Percentiles rank a stretch among this genome's conserved stretches.
Conservation (phyloP, 2,113 vertebrate genomes). For the Eptesicus fuscus region DNA sequence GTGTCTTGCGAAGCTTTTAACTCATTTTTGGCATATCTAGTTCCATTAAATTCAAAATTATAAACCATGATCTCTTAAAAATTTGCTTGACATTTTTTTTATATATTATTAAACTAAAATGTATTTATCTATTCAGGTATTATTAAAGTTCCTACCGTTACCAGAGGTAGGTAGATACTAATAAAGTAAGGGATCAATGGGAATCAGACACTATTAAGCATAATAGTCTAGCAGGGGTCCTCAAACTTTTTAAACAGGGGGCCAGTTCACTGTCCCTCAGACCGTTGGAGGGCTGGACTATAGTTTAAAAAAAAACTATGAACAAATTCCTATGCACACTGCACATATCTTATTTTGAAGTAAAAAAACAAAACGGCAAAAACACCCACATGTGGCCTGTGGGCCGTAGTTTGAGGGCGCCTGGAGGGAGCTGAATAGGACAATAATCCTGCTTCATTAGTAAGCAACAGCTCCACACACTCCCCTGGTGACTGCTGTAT, state of each 20-base stretch:
- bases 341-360: too few species aligned
- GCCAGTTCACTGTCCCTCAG: too few species aligned
- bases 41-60: neutral
- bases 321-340: too few species aligned
- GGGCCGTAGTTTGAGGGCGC: too few species aligned
- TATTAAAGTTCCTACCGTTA: neutral
- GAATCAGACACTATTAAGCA: neutral
- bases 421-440: too few species aligned
- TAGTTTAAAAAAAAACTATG: too few species aligned
- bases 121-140: neutral
- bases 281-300: too few species aligned
- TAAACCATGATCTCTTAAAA: neutral
- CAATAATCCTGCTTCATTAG: neutral
- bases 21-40: neutral
- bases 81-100: neutral
- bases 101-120: neutral
- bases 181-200: neutral
- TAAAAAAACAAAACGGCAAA: too few species aligned
- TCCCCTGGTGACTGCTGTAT: neutral
- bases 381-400: too few species aligned
- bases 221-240: too few species aligned
- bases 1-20: neutral
- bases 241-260: too few species aligned
- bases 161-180: neutral
- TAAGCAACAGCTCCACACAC: neutral